phyloP scores from a whole-genome alignment of 1,140 invertebrate genomes.

The Bicyclus anynana region DNA sequence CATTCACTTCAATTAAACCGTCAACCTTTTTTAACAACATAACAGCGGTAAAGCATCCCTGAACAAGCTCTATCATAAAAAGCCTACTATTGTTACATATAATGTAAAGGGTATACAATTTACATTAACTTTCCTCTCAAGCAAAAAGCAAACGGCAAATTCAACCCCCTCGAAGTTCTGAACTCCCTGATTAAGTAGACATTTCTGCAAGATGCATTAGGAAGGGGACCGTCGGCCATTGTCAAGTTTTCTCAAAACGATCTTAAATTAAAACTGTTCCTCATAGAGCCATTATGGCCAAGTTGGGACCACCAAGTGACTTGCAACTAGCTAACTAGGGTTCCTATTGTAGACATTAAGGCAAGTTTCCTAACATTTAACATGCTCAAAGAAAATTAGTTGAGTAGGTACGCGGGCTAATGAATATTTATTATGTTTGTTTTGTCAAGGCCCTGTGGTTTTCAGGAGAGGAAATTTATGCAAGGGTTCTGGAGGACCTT shows the following conservation, averaged over 20 bases:
- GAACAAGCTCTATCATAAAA: too few relatives aligned
- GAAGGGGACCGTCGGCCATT: background rate
- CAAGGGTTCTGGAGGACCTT: background rate
- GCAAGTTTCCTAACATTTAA: constrained; percentile 7
- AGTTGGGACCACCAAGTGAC: background rate
- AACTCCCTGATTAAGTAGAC: constrained; percentile 1
- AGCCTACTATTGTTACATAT: too few relatives aligned
- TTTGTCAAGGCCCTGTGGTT: background rate
- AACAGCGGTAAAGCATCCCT: too few relatives aligned
- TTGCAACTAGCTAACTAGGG: constrained; percentile 7
- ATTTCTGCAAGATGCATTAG: constrained; percentile 4
- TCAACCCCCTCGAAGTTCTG: background rate
- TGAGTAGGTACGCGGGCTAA: background rate
- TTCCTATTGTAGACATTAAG: constrained; percentile 7
- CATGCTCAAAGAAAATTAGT: constrained; percentile 2
- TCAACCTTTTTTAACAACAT: too few relatives aligned
- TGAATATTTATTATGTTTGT: constrained; percentile 5
- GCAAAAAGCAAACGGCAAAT: background rate
- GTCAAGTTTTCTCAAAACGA: constrained; percentile 5
- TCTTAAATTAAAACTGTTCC: constrained; percentile 9
- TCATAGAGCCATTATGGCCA: constrained; percentile 5
- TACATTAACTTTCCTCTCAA: background rate
- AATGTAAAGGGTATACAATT: too few relatives aligned
- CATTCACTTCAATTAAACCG: too few relatives aligned
- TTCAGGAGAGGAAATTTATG: background rate